These are phyloP conservation scores for Amorpha juglandis DNA, from an alignment of 2,888 invertebrate genomes.

Conservation along the genomic window DNA sequence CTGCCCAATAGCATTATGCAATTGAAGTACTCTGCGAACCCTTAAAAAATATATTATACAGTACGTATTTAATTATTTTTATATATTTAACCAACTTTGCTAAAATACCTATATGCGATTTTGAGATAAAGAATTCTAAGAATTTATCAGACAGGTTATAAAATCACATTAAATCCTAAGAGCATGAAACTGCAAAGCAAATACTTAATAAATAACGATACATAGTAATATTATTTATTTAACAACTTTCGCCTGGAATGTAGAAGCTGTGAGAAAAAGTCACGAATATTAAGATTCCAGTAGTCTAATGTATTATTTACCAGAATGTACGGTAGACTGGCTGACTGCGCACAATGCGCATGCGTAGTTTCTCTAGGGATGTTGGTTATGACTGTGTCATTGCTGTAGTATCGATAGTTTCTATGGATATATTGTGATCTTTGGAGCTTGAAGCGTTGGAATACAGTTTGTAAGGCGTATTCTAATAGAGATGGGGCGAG, in stretches of 20 bases:
- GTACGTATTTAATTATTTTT: too few species aligned
- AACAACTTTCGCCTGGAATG: slow-evolving; percentile 17
- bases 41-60: too few species aligned
- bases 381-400: slow-evolving; percentile 33
- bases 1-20: too few species aligned
- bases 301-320: slow-evolving; percentile 62
- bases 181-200: neutral
- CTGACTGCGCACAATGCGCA: slow-evolving; percentile 57
- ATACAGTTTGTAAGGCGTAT: neutral
- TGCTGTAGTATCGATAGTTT: slow-evolving; percentile 32
- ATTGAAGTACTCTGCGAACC: too few species aligned
- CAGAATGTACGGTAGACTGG: slow-evolving; percentile 49
- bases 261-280: slow-evolving; percentile 34
- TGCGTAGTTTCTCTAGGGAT: slow-evolving; percentile 59
- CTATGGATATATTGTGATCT: neutral
- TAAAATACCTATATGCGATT: too few species aligned
- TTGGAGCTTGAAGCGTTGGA: neutral
- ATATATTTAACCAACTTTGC: too few species aligned
- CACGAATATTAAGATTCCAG: slow-evolving; percentile 31
- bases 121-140: too few species aligned
- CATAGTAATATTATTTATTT: slow-evolving; percentile 4
- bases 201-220: neutral
- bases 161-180: neutral
- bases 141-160: too few species aligned
- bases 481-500: neutral